Evolutionary conservation across 2,888 invertebrate species (phyloP), one percentile per base, ranked within the genome.

Genomic region (Oasisia sp.): DNA sequence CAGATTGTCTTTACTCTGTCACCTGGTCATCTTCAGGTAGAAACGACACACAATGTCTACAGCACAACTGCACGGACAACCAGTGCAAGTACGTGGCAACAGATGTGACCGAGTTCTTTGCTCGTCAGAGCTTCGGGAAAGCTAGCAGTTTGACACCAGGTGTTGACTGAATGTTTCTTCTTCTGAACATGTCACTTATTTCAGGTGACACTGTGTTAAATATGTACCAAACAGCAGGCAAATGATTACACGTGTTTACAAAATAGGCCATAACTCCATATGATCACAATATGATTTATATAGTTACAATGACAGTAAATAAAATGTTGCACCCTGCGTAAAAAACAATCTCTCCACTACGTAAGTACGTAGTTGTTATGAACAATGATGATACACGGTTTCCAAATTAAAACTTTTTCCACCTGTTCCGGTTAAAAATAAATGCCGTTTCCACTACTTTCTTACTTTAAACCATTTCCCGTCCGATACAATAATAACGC

Each of bases 361-460:
- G 14, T 50, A 50, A 27, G 38, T 38, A 38, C 38, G 38, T 38
- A 38, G 38, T 38, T n/a, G 27, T 74, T 74, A 27, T 74, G 74
- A 74, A 74, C 74, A 74, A 27, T n/a, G n/a, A 74, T 74, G 74
- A 74, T 74, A 74, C 27, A 74, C 27, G 27, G 27, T 19, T 27
- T 74, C 74, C 7, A n/a, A 74, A 74, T 74, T 74, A 74, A 74
- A 74, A 74, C 74, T 74, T 27, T 27, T 74, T 74, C 74, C 74
- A 74, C 74, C 74, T 74, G 74, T 74, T 74, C 74, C 7, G 74
- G 27, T 74, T 74, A 74, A 74, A 74, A 74, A 74, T 74, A 74
- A 74, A 74, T 74, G 74, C 74, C n/a, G 74, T 74, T 74, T 74
- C 74, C 74, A 74, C 74, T 74, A 74, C 74, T 74, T 74, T 74